These are phyloP conservation scores for Hyalella azteca DNA, from an alignment of 2,888 invertebrate species.

Conservation along the genomic window DNA sequence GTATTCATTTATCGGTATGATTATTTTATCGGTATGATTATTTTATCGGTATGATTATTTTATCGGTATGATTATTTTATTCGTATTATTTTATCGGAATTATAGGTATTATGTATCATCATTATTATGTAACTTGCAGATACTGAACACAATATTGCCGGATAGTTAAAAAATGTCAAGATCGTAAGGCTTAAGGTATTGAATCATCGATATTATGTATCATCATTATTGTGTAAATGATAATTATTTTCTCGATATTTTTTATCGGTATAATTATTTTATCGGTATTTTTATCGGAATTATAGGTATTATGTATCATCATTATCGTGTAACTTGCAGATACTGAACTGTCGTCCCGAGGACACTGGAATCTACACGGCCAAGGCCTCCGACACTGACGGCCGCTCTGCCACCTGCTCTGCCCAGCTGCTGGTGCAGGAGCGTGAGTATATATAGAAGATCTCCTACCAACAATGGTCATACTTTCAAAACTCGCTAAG, in stretches of 20 bases:
- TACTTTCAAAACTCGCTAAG: no score
- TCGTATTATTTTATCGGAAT: background rate
- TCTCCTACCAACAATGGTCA: no score
- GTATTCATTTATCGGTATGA: no score
- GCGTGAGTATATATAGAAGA: no score
- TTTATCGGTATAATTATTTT: background rate
- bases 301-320: background rate
- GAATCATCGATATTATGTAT: background rate
- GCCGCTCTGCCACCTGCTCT: slow-evolving; percentile 79
- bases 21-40: no score
- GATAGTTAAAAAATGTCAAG: background rate
- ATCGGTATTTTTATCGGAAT: background rate
- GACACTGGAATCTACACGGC: slow-evolving; percentile 92
- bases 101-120: background rate
- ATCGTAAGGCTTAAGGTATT: background rate
- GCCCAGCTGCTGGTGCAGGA: slow-evolving; percentile 85
- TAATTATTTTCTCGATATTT: background rate
- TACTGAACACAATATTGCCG: slow-evolving; percentile 68
- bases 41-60: no score
- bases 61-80: no score
- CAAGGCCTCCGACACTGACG: slow-evolving; percentile 79
- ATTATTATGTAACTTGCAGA: slow-evolving; percentile 39
- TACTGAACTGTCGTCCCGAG: slow-evolving; percentile 74
- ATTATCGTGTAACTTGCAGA: slow-evolving; percentile 40
- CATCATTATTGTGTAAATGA: background rate